These are phyloP conservation scores for Morphnarchus princeps DNA, from an alignment of 2,113 vertebrate genomes.

Conservation along the genomic window DNA sequence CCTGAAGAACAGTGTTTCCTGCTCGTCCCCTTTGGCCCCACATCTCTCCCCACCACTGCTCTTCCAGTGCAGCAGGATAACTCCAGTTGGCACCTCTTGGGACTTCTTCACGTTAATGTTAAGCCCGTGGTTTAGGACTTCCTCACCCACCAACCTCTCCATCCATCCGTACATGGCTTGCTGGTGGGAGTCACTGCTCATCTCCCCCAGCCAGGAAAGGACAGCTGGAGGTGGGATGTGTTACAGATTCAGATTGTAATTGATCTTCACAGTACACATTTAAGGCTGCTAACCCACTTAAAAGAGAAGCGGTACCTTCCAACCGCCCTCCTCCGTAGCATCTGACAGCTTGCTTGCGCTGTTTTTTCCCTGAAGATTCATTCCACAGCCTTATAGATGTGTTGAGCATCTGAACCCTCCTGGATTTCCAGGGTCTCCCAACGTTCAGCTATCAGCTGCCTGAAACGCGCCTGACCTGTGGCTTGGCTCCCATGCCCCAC, in stretches of 20 bases:
- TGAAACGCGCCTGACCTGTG: background rate
- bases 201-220: background rate
- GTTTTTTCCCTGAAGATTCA: background rate
- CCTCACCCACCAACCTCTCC: background rate
- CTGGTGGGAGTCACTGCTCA: background rate
- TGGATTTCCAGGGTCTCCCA: background rate
- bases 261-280: background rate
- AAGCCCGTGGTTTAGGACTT: background rate
- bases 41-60: background rate
- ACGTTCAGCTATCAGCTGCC: background rate
- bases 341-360: background rate
- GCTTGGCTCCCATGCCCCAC: accelerated
- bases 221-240: background rate
- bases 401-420: background rate
- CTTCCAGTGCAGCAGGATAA: background rate
- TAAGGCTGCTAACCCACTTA: background rate
- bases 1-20: background rate
- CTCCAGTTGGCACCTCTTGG: background rate
- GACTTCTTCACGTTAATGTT: background rate
- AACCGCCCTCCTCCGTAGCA: background rate
- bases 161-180: accelerated
- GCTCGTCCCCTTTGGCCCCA: background rate
- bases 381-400: background rate
- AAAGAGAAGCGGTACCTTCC: background rate
- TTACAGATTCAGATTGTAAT: background rate